phyloP scores from a whole-genome alignment of 2,113 vertebrate genomes.

The Polypterus senegalus region DNA sequence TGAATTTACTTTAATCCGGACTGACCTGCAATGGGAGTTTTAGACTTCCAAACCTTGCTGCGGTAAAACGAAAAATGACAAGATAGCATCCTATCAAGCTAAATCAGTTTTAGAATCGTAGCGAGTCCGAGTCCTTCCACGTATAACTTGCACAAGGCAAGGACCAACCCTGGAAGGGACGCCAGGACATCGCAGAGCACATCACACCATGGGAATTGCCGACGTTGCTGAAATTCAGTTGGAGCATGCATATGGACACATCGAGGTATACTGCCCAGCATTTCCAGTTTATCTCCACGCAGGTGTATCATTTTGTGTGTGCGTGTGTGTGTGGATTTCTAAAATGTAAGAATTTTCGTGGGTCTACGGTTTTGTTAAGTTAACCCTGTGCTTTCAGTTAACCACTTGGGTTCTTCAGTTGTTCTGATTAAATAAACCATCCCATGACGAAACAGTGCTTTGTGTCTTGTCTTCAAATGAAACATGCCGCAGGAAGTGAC shows the following conservation, averaged over 20 bases:
- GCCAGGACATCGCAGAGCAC: too few relatives aligned
- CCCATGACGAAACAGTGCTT: conserved; percentile 26
- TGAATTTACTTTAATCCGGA: too few relatives aligned
- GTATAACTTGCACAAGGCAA: not conserved
- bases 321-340: conserved; percentile 37
- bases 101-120: not conserved
- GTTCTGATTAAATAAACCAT: conserved; percentile 43
- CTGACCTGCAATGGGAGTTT: too few relatives aligned
- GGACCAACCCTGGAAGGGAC: too few relatives aligned
- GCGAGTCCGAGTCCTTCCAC: not conserved
- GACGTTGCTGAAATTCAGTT: not conserved
- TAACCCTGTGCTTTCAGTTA: conserved; percentile 4
- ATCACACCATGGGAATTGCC: not conserved
- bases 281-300: conserved; percentile 37
- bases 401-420: conserved; percentile 36
- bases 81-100: too few relatives aligned
- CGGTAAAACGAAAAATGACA: too few relatives aligned
- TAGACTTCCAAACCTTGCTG: too few relatives aligned
- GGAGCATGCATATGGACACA: conserved; percentile 5
- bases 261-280: conserved; percentile 29
- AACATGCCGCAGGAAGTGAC: too few relatives aligned
- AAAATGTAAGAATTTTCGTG: conserved; percentile 22
- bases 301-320: conserved; percentile 33
- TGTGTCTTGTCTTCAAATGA: conserved; percentile 18
- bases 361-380: conserved; percentile 14